Conservation (phyloP, 2,888 invertebrate genomes). For the Pseudoips prasinana region DNA sequence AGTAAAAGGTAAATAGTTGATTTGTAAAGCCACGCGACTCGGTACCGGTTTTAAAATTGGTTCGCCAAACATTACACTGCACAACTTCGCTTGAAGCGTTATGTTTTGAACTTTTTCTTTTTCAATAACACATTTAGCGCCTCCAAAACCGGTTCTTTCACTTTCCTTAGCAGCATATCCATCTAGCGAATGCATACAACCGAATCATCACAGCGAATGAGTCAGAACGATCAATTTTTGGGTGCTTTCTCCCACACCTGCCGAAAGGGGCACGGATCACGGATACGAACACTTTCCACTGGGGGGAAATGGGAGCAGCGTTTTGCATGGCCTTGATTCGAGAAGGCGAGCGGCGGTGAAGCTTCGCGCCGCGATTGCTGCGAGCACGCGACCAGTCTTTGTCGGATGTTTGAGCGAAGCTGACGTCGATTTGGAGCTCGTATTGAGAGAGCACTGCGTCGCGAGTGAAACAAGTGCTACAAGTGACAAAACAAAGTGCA, state of each 20-base stretch:
- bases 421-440: slow-evolving; percentile 28
- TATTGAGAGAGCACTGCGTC: slow-evolving; percentile 42
- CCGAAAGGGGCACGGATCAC: slow-evolving; percentile 73
- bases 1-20: too few species aligned
- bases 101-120: slow-evolving; percentile 46
- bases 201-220: slow-evolving; percentile 66
- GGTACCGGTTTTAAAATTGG: too few species aligned
- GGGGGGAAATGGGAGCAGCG: slow-evolving; percentile 72
- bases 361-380: slow-evolving; percentile 31
- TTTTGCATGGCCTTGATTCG: slow-evolving; percentile 77
- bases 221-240: slow-evolving; percentile 69
- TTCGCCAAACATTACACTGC: too few species aligned
- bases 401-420: slow-evolving; percentile 35
- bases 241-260: slow-evolving; percentile 80
- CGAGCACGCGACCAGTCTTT: slow-evolving; percentile 49
- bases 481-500: slow-evolving; percentile 48
- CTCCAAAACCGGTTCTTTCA: slow-evolving; percentile 66
- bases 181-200: slow-evolving; percentile 40
- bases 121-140: slow-evolving; percentile 49
- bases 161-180: slow-evolving; percentile 56
- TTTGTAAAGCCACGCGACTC: too few species aligned
- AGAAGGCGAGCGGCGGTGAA: slow-evolving; percentile 43
- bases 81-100: too few species aligned
- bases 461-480: slow-evolving; percentile 53
- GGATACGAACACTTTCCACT: slow-evolving; percentile 78